phyloP scores from a whole-genome alignment of 2,797 vertebrate genomes.

The Avahi laniger region DNA sequence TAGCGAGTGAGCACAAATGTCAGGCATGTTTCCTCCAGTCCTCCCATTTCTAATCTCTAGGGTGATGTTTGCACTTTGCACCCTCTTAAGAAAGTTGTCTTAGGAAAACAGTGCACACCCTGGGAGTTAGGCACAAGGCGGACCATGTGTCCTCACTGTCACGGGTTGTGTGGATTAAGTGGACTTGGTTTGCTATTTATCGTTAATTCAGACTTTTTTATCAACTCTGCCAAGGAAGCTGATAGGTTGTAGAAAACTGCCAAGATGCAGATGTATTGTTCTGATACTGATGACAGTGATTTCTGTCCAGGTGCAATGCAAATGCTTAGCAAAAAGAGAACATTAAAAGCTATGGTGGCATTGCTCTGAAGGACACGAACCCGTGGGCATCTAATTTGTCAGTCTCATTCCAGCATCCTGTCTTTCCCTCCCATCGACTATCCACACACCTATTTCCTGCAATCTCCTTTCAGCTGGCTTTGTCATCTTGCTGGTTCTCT shows the following conservation, averaged over 20 bases:
- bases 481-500: not conserved
- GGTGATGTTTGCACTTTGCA: not conserved
- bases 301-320: not conserved
- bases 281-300: not conserved
- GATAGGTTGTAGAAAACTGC: not conserved
- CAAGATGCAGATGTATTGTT: not conserved
- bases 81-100: no score
- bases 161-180: not conserved
- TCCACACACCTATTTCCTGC: not conserved
- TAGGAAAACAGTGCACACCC: not conserved
- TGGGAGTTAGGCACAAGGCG: not conserved
- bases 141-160: no score
- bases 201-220: not conserved
- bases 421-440: not conserved
- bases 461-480: not conserved
- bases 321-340: not conserved
- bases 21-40: not conserved
- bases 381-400: no score
- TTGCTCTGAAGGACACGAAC: no score
- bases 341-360: not conserved
- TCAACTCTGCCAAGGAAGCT: not conserved
- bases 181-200: not conserved
- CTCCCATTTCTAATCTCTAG: not conserved
- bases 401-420: not conserved
- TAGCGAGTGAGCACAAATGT: accelerated